phyloP scores from a whole-genome alignment of 2,888 invertebrate species.

The Scaptomyza tumidula region DNA sequence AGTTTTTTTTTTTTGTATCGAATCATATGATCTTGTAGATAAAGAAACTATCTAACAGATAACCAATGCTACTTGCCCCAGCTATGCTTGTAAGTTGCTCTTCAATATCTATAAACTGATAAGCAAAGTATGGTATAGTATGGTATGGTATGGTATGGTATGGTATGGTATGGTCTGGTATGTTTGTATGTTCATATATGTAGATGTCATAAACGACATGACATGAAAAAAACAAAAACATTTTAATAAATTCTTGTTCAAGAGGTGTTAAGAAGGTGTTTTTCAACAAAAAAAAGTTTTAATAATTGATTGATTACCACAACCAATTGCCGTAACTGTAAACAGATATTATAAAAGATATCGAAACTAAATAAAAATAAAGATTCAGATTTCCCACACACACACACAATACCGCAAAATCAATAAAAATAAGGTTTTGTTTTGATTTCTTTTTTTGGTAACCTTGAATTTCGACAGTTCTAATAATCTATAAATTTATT shows the following conservation, averaged over 20 bases:
- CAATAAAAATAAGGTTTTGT: neutral
- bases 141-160: too few relatives aligned
- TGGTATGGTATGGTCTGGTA: too few relatives aligned
- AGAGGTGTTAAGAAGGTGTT: too few relatives aligned
- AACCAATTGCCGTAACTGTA: neutral
- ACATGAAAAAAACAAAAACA: neutral
- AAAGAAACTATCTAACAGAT: conserved; percentile 2
- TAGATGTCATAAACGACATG: neutral
- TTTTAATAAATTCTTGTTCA: too few relatives aligned
- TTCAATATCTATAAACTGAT: conserved; percentile 5
- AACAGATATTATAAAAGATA: neutral
- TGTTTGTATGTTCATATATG: neutral
- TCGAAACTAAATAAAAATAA: neutral
- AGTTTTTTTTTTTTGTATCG: too few relatives aligned
- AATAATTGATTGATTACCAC: neutral
- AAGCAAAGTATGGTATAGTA: neutral
- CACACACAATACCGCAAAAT: neutral
- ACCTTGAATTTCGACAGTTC: neutral
- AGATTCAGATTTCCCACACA: neutral
- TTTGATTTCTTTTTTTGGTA: neutral
- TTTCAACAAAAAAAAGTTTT: too few relatives aligned
- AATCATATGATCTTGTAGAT: conserved; percentile 13
- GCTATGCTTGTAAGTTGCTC: neutral
- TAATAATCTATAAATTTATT: neutral
- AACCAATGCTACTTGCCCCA: neutral